These are phyloP conservation scores for Ophiodon elongatus DNA, from an alignment of 2,113 vertebrate species.

Conservation along the genomic window DNA sequence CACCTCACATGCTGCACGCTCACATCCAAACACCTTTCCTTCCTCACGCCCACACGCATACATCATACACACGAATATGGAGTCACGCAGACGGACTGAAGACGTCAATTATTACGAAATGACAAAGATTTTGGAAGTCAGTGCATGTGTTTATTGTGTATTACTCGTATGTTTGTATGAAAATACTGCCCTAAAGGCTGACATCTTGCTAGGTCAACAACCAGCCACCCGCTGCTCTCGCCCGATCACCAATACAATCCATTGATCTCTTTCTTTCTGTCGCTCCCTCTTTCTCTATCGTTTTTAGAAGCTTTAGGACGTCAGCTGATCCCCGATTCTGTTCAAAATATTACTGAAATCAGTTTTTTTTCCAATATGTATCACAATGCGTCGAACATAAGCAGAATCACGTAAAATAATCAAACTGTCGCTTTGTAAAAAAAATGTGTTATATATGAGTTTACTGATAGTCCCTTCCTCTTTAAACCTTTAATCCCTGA, in stretches of 20 bases:
- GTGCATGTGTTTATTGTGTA: not conserved
- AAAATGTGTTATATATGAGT: not conserved
- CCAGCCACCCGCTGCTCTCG: slow-evolving; percentile 12
- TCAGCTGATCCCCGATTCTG: not conserved
- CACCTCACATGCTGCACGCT: slow-evolving; percentile 29
- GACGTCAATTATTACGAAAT: not conserved
- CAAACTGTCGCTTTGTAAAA: not conserved
- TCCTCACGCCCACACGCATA: slow-evolving; percentile 25
- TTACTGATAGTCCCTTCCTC: slow-evolving; percentile 22
- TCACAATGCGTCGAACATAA: too few species aligned
- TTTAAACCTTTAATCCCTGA: slow-evolving; percentile 76
- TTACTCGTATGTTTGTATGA: slow-evolving; percentile 13
- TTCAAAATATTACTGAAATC: not conserved
- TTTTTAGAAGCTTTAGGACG: slow-evolving; percentile 1
- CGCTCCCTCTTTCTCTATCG: not conserved
- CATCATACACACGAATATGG: not conserved
- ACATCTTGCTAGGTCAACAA: slow-evolving; percentile 36
- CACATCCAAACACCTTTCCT: slow-evolving; percentile 15
- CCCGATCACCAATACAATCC: slow-evolving; percentile 39
- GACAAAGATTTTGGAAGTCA: not conserved
- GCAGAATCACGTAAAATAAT: not conserved
- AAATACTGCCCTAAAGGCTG: slow-evolving; percentile 41
- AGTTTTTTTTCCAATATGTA: not conserved
- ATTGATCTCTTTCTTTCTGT: slow-evolving; percentile 27
- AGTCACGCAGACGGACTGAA: not conserved